Evolutionary conservation across 2,113 vertebrate species (phyloP), one percentile per base, ranked within the genome.

Genomic region (Crotophaga sulcirostris): DNA sequence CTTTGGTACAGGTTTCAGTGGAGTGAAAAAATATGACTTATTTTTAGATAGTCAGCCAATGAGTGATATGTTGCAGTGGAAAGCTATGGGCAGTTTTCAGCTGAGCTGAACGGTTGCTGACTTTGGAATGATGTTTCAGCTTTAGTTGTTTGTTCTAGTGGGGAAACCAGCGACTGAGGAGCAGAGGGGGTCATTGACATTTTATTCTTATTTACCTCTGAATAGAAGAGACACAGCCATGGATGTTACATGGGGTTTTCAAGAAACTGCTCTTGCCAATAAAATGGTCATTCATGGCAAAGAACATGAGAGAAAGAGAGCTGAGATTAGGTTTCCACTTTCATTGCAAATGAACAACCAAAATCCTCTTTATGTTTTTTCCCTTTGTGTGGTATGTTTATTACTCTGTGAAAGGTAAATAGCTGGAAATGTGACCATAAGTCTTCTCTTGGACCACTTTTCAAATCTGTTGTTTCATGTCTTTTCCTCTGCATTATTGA

Each of bases 1-100:
- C 29, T 84, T 93, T 75, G 68, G 26, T 63, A 31, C 86, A 94
- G 64, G 76, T 95, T 95, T 89, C 68, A 77, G 33, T 49, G 64
- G 16, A 84, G 38, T 8, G 62, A 89, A 84, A 81, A 83, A 55
- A 11, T 31, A 3, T n/a, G 67, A 74, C 29, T 1, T 40, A 40
- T 62, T 93, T 95, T 76, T 66, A 64, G 60, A 59, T 45, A 80
- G 49, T 44, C 28, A 73, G 36, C 16, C 34, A 96, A 45, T 6
- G 42, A 66, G 23, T 58, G 83, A 85, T 64, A 60, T 1, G 17
- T 40, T 70, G 11, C 51, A 67, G 59, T 59, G 45, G 51, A 93
- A 94, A 78, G 12, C 33, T 74, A 51, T 51, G 51, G 55, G 31
- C 24, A 86, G 19, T 69, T 86, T 77, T 74, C 79, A 75, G 29